Evolutionary conservation across 2,797 vertebrate species (phyloP).

Genomic region (Ceryle rudis): DNA sequence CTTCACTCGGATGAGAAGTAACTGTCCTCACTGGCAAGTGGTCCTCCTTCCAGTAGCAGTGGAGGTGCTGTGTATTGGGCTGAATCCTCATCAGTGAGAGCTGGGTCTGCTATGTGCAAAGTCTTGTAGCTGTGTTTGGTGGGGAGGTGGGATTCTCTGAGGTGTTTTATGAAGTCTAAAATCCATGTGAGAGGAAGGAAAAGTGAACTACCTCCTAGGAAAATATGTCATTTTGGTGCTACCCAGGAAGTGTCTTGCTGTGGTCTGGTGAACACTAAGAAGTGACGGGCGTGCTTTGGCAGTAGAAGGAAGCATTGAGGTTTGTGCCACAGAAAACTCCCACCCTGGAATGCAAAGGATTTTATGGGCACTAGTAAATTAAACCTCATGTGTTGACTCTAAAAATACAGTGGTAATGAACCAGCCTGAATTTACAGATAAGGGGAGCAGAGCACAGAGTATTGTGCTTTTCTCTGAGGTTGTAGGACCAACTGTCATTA

Average conservation of each 20-base stretch:
- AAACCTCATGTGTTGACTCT: slow-evolving; percentile 18
- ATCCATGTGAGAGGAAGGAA: background rate
- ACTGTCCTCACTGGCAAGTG: background rate
- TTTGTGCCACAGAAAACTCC: slow-evolving; percentile 13
- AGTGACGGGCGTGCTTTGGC: slow-evolving; percentile 11
- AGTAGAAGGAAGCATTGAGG: background rate
- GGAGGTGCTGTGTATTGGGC: background rate
- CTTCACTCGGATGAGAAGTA: background rate
- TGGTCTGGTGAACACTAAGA: background rate
- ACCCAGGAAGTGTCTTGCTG: background rate
- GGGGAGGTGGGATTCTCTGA: background rate
- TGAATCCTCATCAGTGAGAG: background rate
- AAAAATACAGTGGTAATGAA: background rate
- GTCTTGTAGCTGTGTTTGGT: background rate
- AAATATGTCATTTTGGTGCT: background rate
- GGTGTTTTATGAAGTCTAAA: background rate
- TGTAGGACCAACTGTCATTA: background rate
- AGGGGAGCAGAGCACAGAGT: background rate
- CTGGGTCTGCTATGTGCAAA: background rate
- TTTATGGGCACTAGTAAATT: slow-evolving; percentile 60
- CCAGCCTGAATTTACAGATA: slow-evolving; percentile 17
- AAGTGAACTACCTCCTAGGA: background rate
- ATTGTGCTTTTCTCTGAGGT: background rate
- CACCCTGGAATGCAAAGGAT: background rate
- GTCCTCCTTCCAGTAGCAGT: background rate